Conservation (phyloP, 23 tunicate species). For the Phallusia fumigata region DNA sequence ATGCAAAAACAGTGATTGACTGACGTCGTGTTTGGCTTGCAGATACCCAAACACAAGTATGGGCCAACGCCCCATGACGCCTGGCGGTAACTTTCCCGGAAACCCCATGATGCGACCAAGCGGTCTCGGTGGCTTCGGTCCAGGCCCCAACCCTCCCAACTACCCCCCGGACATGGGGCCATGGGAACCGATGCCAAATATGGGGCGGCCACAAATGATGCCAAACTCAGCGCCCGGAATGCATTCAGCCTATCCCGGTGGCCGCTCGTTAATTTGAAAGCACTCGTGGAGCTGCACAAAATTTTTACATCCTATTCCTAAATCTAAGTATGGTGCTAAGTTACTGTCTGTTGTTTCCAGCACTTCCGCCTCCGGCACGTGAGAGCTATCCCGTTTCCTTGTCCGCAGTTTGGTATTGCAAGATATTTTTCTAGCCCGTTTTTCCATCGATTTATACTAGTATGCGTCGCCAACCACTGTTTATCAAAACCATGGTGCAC, state of each 20-base stretch:
- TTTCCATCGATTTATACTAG: neutral
- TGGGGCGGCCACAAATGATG: slow-evolving; percentile 1
- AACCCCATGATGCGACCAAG: slow-evolving; percentile 40
- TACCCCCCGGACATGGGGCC: slow-evolving; percentile 48
- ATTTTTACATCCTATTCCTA: neutral
- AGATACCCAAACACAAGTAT: slow-evolving; percentile 41
- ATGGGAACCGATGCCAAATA: slow-evolving; percentile 15
- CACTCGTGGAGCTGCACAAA: neutral
- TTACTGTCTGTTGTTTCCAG: neutral
- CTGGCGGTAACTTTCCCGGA: neutral
- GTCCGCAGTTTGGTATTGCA: neutral
- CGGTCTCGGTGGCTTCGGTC: slow-evolving; percentile 24
- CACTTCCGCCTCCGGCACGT: neutral
- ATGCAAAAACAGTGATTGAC: too few relatives aligned
- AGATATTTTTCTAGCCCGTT: neutral
- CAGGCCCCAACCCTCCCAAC: slow-evolving; percentile 46
- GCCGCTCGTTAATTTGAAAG: neutral
- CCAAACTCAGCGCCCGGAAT: neutral
- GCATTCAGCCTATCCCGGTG: neutral
- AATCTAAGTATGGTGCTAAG: neutral
- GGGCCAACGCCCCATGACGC: slow-evolving; percentile 27
- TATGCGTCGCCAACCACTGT: neutral
- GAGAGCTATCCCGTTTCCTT: neutral
- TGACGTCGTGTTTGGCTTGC: too few relatives aligned
- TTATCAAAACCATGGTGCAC: neutral